Conservation (phyloP, 2,888 invertebrate genomes). For the Cylindroiulus punctatus region DNA sequence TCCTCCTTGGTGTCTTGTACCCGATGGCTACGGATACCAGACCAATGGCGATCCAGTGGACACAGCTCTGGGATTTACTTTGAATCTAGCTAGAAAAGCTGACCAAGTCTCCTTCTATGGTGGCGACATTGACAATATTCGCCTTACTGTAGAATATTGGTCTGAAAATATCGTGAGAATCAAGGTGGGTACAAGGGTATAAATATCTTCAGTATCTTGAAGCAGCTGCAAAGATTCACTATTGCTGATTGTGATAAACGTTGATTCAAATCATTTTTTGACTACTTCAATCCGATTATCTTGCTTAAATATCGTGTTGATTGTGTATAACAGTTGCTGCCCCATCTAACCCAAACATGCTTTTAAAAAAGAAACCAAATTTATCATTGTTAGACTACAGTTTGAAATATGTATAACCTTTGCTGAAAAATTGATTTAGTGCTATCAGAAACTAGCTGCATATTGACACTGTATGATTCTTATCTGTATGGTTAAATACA, state of each 20-base stretch:
- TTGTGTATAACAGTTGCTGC: too few relatives aligned
- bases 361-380: too few relatives aligned
- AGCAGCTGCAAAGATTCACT: neutral
- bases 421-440: too few relatives aligned
- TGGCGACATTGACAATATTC: constrained; percentile 2
- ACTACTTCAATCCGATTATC: neutral
- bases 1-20: constrained; percentile 56
- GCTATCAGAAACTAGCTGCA: too few relatives aligned
- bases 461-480: too few relatives aligned
- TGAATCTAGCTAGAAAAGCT: constrained; percentile 27
- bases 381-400: too few relatives aligned
- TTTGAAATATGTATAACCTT: too few relatives aligned
- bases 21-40: constrained; percentile 56
- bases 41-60: neutral
- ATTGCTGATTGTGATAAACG: neutral
- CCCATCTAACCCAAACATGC: too few relatives aligned
- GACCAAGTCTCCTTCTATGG: constrained; percentile 48
- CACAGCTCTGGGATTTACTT: constrained; percentile 19
- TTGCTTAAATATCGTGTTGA: too few relatives aligned
- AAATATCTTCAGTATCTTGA: too few relatives aligned
- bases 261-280: neutral
- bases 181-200: constrained; percentile 49
- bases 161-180: constrained; percentile 55
- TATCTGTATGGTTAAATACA: neutral
- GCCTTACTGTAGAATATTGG: constrained; percentile 54